Evolutionary conservation across 2,797 vertebrate species (phyloP), one percentile per base, ranked within the genome.

Genomic region (Echiichthys vipera): DNA sequence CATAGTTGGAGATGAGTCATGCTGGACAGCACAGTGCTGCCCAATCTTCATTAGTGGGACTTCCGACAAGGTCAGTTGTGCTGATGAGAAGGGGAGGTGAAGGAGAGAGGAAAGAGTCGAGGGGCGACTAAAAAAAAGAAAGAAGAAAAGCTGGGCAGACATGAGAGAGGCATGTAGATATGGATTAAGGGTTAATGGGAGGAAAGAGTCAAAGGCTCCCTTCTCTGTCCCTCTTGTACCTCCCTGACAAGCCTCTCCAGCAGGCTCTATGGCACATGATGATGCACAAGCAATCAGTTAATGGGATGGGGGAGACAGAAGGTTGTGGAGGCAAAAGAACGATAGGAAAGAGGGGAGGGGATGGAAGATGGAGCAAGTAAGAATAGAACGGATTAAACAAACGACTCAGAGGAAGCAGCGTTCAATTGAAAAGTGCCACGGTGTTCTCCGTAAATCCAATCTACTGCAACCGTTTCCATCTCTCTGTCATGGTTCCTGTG

Each of bases 261-360:
- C 37, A 65, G 34, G 49, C 56, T 65, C 34, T 12, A 12, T 14
- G 27, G 57, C 5, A 14, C 71, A 76, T 25, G 51, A 80, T 77
- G 61, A 47, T 63, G 57, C 12, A 53, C 61, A 86, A 69, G 85
- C 91, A 94, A 94, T 94, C 89, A 93, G 90, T 46, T 93, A 94
- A 94, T 95, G 93, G 90, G 78, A 82, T 71, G 74, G 74, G 40
- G 62, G 27, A 56, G 69, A 8, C 51, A 20, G 53, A 73, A 37
- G 67, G 47, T 12, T 11, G 47, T 14, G 12, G 51, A 47, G 20
- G 50, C 1, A 43, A 50, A 67, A 36, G 8, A 62, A 65, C 0
- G 11, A 24, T 20, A 57, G 43, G 5, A 29, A n/a, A 24, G 29
- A 47, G 40, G 22, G 76, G 9, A 30, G 20, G 54, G 65, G 58